phyloP scores from a whole-genome alignment of 1,140 invertebrate species.

The Popillia japonica region DNA sequence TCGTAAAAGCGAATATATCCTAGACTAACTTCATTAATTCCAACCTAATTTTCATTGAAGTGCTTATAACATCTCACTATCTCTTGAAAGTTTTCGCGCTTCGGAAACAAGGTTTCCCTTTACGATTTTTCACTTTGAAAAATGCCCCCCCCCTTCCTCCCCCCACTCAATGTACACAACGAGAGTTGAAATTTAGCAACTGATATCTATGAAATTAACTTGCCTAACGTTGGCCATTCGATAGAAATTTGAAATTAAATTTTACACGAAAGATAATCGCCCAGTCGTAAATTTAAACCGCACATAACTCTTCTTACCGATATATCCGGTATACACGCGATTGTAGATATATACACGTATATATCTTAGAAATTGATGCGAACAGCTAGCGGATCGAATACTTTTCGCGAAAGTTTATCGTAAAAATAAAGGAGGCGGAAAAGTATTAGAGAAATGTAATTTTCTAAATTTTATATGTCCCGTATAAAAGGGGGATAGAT shows the following conservation, averaged over 20 bases:
- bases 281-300: not conserved
- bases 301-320: not conserved
- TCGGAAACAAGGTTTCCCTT: too few species aligned
- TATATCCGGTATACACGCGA: not conserved
- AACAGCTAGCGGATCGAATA: not conserved
- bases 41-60: too few species aligned
- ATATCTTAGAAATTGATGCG: conserved; percentile 4
- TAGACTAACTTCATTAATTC: too few species aligned
- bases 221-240: not conserved
- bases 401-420: not conserved
- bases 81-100: too few species aligned
- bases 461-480: conserved; percentile 21
- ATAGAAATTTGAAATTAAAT: not conserved
- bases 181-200: too few species aligned
- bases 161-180: too few species aligned
- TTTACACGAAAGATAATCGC: not conserved
- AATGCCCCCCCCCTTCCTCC: too few species aligned
- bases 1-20: too few species aligned
- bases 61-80: too few species aligned
- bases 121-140: too few species aligned
- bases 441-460: conserved; percentile 3
- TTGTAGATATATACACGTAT: not conserved
- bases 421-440: conserved; percentile 24
- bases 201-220: too few species aligned
- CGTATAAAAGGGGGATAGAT: not conserved